Conservation (phyloP, 2,113 vertebrate species). For the Cyprinus carpio region DNA sequence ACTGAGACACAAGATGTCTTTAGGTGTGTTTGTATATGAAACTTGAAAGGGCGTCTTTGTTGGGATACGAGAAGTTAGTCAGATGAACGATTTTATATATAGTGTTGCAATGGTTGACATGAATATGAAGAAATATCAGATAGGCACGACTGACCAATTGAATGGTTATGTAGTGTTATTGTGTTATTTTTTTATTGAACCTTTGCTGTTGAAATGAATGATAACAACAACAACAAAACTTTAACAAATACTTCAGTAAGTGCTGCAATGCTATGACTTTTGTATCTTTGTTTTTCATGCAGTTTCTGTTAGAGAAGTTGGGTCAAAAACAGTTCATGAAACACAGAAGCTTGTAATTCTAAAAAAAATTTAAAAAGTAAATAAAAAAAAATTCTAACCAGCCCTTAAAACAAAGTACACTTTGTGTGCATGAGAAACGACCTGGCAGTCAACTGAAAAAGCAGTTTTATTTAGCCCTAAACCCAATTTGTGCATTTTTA, state of each 20-base stretch:
- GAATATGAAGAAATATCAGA: background rate
- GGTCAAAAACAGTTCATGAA: background rate
- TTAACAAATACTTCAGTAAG: background rate
- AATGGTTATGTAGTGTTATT: no score
- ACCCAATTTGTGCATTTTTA: conserved; percentile 21
- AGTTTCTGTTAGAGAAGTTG: background rate
- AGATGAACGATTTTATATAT: no score
- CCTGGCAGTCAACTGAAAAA: background rate
- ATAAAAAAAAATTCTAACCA: background rate
- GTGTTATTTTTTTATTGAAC: no score
- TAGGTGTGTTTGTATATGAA: no score
- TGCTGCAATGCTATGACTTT: background rate
- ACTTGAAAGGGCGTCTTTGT: no score
- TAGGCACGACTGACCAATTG: background rate
- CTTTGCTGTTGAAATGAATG: background rate
- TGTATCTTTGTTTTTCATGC: background rate
- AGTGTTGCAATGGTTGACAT: no score
- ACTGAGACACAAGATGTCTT: no score
- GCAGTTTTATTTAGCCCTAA: background rate
- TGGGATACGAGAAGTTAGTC: no score
- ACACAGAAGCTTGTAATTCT: background rate
- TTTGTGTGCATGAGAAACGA: background rate
- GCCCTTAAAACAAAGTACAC: background rate
- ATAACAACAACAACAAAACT: background rate
- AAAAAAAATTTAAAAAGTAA: no score